Base-by-base conservation (phyloP, 2,113 vertebrate genomes). In the Catharus fuscescens region DNA sequence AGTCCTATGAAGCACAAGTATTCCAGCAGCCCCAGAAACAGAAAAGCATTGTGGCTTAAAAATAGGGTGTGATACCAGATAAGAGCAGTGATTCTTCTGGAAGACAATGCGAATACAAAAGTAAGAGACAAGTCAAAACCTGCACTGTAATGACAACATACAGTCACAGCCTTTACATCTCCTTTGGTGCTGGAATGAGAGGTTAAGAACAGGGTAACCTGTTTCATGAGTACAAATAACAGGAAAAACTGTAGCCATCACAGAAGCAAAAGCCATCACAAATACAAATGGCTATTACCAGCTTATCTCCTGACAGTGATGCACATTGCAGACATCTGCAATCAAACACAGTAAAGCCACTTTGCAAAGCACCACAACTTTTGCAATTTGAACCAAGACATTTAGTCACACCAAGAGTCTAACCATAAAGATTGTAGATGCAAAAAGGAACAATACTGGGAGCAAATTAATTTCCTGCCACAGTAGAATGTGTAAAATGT, bases 41-140 rank as follows among this genome's bases (percentile, higher is more conserved):
- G 65, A 92, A 86, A 60, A 81, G 96, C 48, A 78, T 28, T 64
- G 69, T 57, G 44, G n/a, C 85, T 95, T 93, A 91, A 95, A 96
- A 96, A 84, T 78, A 84, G 89, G 96, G 96, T 89, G 94, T 96
- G 95, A 97, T 91, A 93, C 69, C 65, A 93, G 92, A 96, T 96
- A 97, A 95, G 91, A 96, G 70, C 40, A 15, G 61, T 97, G 96
- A 97, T 86, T 96, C 96, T 96, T 53, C 47, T 81, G 53, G 44
- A 94, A 93, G 86, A 92, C 86, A 96, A 92, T 76, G 61, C 79
- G 69, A 94, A 36, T 47, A 91, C 92, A 95, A 95, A 92, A 96
- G 76, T 86, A 89, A 76, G 21, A 84, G 77, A 81, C 96, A 95
- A 93, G 96, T 28, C 88, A 91, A 91, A 93, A 93, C 96, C 83